Conservation (phyloP, 2,888 invertebrate genomes). For the Melieria crassipennis region DNA sequence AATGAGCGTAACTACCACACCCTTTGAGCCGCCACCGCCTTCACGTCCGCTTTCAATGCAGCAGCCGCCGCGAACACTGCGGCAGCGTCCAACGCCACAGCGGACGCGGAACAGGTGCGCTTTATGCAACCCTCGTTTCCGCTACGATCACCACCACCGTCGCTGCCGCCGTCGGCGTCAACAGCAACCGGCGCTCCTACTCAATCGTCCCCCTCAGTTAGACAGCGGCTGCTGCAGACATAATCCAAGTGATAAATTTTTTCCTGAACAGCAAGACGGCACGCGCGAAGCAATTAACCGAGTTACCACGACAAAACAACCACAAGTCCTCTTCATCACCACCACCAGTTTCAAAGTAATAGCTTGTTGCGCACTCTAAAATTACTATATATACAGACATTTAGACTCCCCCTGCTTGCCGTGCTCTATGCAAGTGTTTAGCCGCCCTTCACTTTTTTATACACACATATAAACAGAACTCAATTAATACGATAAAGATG, state of each 20-base stretch:
- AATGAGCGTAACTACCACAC: conserved; percentile 89
- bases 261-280: no score
- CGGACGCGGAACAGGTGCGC: conserved; percentile 58
- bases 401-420: not conserved
- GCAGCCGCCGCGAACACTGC: conserved; percentile 47
- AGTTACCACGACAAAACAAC: not conserved
- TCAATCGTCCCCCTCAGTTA: conserved; percentile 51
- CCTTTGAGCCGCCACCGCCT: conserved; percentile 72
- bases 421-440: not conserved
- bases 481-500: no score
- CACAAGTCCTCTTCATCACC: not conserved
- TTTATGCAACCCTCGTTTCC: conserved; percentile 61
- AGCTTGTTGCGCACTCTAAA: not conserved
- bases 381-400: conserved; percentile 18
- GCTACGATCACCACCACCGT: conserved; percentile 50
- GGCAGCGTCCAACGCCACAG: conserved; percentile 39
- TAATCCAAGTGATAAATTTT: conserved; percentile 41
- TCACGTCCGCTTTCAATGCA: conserved; percentile 61
- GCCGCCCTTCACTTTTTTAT: not conserved
- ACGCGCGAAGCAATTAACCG: not conserved
- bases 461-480: no score
- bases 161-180: conserved; percentile 44
- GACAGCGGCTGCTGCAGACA: conserved; percentile 58
- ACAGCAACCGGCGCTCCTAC: conserved; percentile 23
- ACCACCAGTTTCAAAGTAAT: not conserved